Evolutionary conservation across 2,113 vertebrate genomes (phyloP).

Genomic region (Coptodon bakossiorum): DNA sequence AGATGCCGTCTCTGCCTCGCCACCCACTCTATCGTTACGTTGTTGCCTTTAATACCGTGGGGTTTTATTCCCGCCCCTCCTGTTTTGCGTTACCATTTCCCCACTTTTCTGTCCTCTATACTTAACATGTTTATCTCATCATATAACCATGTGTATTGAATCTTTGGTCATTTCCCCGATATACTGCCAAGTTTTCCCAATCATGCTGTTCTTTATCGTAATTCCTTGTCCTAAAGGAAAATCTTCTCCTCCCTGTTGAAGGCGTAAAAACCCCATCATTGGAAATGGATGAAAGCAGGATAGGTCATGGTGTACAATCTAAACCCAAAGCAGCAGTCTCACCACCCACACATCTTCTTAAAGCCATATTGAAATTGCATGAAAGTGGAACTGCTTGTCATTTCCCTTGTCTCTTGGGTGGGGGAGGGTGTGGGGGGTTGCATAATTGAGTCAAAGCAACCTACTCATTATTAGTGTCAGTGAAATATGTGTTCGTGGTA

Average conservation of each 20-base stretch:
- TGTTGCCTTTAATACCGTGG: slow-evolving; percentile 25
- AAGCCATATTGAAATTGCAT: slow-evolving; percentile 67
- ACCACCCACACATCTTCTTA: slow-evolving; percentile 67
- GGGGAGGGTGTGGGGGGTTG: neutral
- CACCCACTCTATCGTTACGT: slow-evolving; percentile 52
- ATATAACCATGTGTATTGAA: neutral
- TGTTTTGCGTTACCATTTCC: neutral
- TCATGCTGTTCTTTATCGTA: neutral
- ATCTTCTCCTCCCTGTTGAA: neutral
- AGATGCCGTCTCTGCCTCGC: slow-evolving; percentile 38
- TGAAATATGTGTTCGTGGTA: neutral
- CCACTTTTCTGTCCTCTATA: slow-evolving; percentile 1
- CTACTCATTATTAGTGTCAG: slow-evolving; percentile 36
- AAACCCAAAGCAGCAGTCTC: slow-evolving; percentile 60
- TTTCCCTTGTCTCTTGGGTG: slow-evolving; percentile 30
- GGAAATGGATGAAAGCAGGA: slow-evolving; percentile 67
- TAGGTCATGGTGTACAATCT: slow-evolving; percentile 58
- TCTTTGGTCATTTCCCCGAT: neutral
- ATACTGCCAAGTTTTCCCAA: neutral
- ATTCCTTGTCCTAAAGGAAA: slow-evolving; percentile 1
- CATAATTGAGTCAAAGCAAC: slow-evolving; percentile 49
- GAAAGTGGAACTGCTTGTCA: slow-evolving; percentile 57
- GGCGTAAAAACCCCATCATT: slow-evolving; percentile 28
- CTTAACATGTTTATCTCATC: neutral
- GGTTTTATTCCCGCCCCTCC: neutral